phyloP scores from a whole-genome alignment of 1,140 invertebrate genomes.

The Heliothis subflexa region DNA sequence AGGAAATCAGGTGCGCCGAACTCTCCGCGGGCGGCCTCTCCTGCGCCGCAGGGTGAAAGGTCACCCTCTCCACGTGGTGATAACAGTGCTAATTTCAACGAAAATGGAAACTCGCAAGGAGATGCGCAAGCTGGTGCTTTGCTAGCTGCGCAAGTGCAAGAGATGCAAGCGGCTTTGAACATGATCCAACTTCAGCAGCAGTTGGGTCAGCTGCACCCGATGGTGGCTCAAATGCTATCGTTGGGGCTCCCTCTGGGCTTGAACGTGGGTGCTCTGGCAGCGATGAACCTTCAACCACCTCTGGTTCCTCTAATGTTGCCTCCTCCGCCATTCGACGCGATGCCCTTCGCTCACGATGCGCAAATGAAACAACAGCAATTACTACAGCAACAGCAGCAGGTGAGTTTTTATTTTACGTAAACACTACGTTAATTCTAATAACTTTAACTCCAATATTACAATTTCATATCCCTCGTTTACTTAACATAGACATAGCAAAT shows the following conservation, averaged over 20 bases:
- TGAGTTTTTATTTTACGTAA: conserved; percentile 77
- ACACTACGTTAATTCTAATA: not conserved
- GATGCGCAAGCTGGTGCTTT: conserved; percentile 86
- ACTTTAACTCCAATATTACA: not conserved
- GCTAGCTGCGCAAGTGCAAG: conserved; percentile 92
- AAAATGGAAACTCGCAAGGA: conserved; percentile 88
- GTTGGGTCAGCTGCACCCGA: conserved; percentile 92
- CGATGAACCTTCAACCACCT: conserved; percentile 95
- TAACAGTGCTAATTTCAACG: conserved; percentile 77
- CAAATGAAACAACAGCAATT: conserved; percentile 90
- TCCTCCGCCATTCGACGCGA: conserved; percentile 90
- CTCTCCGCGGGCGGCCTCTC: conserved; percentile 88
- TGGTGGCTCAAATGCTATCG: conserved; percentile 88
- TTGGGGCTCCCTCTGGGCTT: conserved; percentile 94
- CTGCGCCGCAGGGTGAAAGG: conserved; percentile 77
- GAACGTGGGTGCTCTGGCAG: conserved; percentile 93
- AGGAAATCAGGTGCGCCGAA: conserved; percentile 92
- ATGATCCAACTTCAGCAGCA: conserved; percentile 96
- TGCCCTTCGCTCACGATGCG: conserved; percentile 86
- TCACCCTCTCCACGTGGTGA: conserved; percentile 87
- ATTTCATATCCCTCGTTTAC: too few relatives aligned
- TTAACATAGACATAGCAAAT: too few relatives aligned
- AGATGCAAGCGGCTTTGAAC: conserved; percentile 95
- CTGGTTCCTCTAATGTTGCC: conserved; percentile 96
- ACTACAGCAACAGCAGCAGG: conserved; percentile 90